Conservation (phyloP, 2,113 vertebrate genomes). For the Chamaea fasciata region DNA sequence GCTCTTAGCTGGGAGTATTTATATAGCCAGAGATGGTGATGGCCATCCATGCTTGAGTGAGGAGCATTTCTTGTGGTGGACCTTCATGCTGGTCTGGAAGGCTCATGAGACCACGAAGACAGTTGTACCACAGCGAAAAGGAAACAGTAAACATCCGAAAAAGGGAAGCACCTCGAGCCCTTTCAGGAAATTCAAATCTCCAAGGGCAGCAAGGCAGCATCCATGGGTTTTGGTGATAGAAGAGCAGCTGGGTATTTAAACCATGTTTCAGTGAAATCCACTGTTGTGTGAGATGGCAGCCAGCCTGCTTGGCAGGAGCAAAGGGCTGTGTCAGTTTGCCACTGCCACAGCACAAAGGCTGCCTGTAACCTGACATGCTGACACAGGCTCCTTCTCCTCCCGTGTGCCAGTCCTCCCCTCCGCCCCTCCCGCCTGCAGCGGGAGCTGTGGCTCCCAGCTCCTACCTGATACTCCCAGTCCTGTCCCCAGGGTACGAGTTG, state of each 20-base stretch:
- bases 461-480: not conserved
- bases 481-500: not conserved
- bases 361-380: not conserved
- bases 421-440: not conserved
- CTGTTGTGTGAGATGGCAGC: not conserved
- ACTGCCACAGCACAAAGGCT: not conserved
- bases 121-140: not conserved
- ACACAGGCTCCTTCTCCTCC: not conserved
- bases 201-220: not conserved
- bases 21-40: not conserved
- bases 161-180: not conserved
- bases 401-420: not conserved
- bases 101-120: not conserved
- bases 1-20: not conserved
- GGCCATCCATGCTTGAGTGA: not conserved
- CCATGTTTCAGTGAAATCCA: not conserved
- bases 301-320: not conserved
- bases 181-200: not conserved
- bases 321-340: not conserved
- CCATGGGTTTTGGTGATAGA: not conserved
- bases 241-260: not conserved
- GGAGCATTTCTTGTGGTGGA: not conserved
- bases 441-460: not conserved
- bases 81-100: not conserved
- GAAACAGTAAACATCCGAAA: not conserved